phyloP scores from a whole-genome alignment of 2,113 vertebrate species.

The Gavia stellata region DNA sequence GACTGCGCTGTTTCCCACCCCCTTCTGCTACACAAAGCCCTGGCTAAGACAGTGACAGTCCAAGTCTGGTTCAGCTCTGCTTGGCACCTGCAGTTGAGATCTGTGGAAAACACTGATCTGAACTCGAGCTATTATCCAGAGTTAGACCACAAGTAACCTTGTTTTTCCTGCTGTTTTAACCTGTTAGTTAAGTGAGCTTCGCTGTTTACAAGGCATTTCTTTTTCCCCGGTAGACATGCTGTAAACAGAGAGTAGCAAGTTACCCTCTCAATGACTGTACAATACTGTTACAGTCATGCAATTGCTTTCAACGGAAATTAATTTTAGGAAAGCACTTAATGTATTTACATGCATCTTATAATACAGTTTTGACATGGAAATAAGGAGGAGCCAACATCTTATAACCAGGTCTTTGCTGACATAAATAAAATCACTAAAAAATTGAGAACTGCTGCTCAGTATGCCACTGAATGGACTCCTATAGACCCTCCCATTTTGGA shows the following conservation, averaged over 20 bases:
- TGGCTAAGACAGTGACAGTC: background rate
- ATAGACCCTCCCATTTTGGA: background rate
- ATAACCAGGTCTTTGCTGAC: background rate
- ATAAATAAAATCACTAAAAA: background rate
- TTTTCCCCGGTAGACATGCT: background rate
- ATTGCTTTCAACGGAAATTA: background rate
- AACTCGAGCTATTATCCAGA: background rate
- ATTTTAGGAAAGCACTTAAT: background rate
- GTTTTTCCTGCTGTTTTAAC: background rate
- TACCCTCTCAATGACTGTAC: background rate
- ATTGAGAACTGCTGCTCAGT: background rate
- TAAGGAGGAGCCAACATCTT: background rate
- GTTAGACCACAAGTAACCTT: background rate
- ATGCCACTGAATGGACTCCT: background rate
- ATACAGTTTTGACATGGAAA: background rate
- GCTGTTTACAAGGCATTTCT: background rate
- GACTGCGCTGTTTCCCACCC: background rate
- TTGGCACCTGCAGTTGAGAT: background rate
- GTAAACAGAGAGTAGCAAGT: background rate
- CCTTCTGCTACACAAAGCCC: background rate
- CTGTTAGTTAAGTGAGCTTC: background rate
- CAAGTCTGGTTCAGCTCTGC: constrained; percentile 23
- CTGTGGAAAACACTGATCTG: background rate
- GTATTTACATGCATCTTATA: background rate
- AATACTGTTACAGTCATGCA: background rate